Evolutionary conservation across 2,113 vertebrate genomes (phyloP).

Genomic region (Meleagris gallopavo): DNA sequence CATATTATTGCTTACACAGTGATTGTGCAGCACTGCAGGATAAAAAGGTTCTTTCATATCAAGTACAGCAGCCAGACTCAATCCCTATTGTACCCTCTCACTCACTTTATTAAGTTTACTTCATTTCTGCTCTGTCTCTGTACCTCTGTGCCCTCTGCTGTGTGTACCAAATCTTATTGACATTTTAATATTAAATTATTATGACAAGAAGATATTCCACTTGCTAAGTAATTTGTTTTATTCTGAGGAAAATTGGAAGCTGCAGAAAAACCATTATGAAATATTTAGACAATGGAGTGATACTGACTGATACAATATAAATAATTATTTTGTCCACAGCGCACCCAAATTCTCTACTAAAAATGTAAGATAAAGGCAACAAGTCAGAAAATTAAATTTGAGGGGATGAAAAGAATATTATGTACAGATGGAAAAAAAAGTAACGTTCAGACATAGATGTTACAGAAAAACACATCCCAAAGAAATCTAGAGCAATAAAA

Average conservation of each 20-base stretch:
- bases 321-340: constrained; percentile 69
- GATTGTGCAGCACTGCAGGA: constrained; percentile 38
- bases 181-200: constrained; percentile 81
- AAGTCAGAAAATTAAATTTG: constrained; percentile 74
- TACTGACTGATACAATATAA: constrained; percentile 71
- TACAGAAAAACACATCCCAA: background rate
- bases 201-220: constrained; percentile 77
- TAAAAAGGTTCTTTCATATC: constrained; percentile 59
- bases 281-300: constrained; percentile 74
- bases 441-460: background rate
- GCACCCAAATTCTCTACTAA: constrained; percentile 46
- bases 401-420: constrained; percentile 48
- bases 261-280: constrained; percentile 76
- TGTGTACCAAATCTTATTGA: constrained; percentile 77
- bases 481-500: constrained; percentile 12
- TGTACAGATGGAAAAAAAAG: background rate
- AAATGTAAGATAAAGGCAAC: constrained; percentile 71
- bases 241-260: constrained; percentile 74
- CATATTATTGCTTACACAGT: constrained; percentile 41
- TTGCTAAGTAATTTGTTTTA: constrained; percentile 80
- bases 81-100: constrained; percentile 52
- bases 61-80: constrained; percentile 47
- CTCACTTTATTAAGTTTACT: constrained; percentile 75
- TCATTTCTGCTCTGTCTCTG: constrained; percentile 68
- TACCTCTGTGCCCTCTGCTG: constrained; percentile 72